Percentiles rank a stretch among this genome's conserved stretches.
phyloP scores from a whole-genome alignment of 2,888 invertebrate species.

The Mechanitis messenoides region DNA sequence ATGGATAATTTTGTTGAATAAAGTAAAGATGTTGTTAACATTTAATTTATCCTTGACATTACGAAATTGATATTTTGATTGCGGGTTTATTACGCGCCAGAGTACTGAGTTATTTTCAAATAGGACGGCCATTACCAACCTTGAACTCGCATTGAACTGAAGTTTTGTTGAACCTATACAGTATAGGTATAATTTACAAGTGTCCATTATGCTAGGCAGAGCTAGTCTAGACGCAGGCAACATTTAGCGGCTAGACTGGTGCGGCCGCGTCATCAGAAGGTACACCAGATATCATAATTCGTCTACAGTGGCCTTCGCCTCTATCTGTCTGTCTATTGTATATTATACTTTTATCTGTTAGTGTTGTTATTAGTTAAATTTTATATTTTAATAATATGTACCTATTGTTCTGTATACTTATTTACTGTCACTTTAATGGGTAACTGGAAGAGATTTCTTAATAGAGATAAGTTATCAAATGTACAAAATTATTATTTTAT shows the following conservation, averaged over 20 bases:
- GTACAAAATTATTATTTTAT: no score
- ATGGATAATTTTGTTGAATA: background rate
- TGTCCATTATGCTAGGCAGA: conserved; percentile 45
- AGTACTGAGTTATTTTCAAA: conserved; percentile 10
- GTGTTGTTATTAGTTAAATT: no score
- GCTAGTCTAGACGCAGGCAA: conserved; percentile 33
- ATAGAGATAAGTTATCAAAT: no score
- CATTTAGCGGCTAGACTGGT: conserved; percentile 22
- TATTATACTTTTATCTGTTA: no score
- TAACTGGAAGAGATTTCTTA: no score
- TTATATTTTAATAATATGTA: no score
- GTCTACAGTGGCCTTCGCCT: conserved; percentile 30
- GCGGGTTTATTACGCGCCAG: background rate
- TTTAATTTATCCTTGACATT: conserved; percentile 5
- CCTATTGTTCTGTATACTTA: no score
- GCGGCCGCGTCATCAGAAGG: conserved; percentile 23
- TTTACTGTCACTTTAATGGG: no score
- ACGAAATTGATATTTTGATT: conserved; percentile 3
- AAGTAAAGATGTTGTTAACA: background rate
- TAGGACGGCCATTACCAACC: conserved; percentile 39
- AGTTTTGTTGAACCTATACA: conserved; percentile 47
- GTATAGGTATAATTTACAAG: conserved; percentile 47
- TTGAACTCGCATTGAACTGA: conserved; percentile 54
- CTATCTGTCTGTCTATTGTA: conserved; percentile 27
- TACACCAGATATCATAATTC: conserved; percentile 21